Conservation (phyloP, 1,140 invertebrate species). For the Chironomus tepperi region DNA sequence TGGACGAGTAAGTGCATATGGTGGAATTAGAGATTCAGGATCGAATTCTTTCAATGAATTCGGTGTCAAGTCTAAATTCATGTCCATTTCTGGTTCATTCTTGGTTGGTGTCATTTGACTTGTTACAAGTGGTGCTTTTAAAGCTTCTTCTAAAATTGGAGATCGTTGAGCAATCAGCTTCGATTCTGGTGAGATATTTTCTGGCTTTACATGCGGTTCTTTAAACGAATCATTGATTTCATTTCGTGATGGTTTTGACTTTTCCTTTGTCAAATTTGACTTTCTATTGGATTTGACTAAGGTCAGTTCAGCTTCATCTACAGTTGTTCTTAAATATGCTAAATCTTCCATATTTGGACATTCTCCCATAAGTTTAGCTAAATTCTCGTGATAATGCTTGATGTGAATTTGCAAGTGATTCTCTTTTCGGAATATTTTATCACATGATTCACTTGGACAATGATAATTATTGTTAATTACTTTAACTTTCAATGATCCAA, state of each 20-base stretch:
- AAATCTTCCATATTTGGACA: slow-evolving; percentile 79
- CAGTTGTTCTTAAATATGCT: slow-evolving; percentile 65
- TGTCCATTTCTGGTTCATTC: not conserved
- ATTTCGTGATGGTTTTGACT: not conserved
- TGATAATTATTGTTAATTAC: slow-evolving; percentile 61
- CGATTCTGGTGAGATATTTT: not conserved
- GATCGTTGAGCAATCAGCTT: not conserved
- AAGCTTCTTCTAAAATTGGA: slow-evolving; percentile 26
- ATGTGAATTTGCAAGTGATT: slow-evolving; percentile 82
- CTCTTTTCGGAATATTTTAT: slow-evolving; percentile 82
- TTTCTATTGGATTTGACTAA: not conserved
- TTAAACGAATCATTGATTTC: not conserved
- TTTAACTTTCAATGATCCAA: slow-evolving; percentile 58
- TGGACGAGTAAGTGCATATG: not conserved
- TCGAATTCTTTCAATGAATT: not conserved
- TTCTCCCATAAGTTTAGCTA: slow-evolving; percentile 61
- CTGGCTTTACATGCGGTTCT: not conserved
- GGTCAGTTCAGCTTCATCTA: slow-evolving; percentile 42
- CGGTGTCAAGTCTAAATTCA: not conserved
- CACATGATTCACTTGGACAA: slow-evolving; percentile 74
- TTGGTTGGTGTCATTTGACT: not conserved
- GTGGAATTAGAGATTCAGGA: not conserved
- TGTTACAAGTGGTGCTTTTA: not conserved
- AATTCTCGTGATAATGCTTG: slow-evolving; percentile 81
- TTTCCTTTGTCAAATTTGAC: not conserved